Evolutionary conservation across 2,797 vertebrate species (phyloP).

Genomic region (Fringilla coelebs): DNA sequence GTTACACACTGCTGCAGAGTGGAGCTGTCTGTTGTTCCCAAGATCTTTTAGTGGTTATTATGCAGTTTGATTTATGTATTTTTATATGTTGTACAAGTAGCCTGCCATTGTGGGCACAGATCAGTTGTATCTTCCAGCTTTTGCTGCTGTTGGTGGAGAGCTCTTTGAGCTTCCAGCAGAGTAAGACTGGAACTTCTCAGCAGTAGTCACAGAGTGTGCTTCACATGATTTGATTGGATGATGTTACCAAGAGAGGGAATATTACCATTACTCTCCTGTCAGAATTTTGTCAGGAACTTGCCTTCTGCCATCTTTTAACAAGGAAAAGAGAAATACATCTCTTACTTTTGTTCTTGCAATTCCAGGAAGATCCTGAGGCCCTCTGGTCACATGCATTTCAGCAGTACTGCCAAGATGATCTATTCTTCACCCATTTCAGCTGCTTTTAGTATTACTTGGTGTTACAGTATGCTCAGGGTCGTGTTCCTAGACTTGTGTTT

Average conservation of each 20-base stretch:
- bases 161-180: neutral
- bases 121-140: neutral
- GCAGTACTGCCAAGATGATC: neutral
- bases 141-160: neutral
- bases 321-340: neutral
- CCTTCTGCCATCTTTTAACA: neutral
- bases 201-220: neutral
- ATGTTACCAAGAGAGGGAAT: neutral
- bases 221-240: neutral
- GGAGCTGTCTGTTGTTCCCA: neutral
- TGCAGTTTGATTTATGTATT: neutral
- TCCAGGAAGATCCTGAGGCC: neutral
- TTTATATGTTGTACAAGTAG: neutral
- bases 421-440: neutral
- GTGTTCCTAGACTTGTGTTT: neutral
- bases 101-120: neutral
- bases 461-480: fast-evolving
- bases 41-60: neutral
- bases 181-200: neutral
- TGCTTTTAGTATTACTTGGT: neutral
- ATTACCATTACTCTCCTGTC: neutral
- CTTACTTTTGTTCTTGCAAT: neutral
- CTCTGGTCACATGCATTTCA: fast-evolving
- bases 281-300: neutral
- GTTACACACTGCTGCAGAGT: neutral